Base-by-base conservation (phyloP, 2,888 invertebrate species). In the Dolichopus griseipennis region DNA sequence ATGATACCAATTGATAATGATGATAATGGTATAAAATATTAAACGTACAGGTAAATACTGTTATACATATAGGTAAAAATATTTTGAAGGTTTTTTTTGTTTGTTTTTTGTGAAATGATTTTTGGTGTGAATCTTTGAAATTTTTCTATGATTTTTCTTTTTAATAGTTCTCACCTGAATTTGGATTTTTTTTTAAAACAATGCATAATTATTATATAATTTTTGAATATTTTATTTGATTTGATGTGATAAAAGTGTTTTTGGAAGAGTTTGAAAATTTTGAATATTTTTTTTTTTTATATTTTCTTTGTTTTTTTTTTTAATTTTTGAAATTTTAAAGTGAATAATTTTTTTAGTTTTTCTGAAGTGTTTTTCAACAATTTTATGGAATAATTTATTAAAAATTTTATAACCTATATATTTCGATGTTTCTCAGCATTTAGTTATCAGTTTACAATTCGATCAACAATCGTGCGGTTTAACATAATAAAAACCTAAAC, bases 361-460 rank as follows among this genome's bases (percentile, higher is more conserved):
- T 52, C 18, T 52, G 52, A 37, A 52, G 52, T 52, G 52, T 52
- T 52, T 52, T 52, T n/a, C 18, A 52, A n/a, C 37, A 8, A 37
- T 37, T 6, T 52, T 52, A 3, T 52, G 52, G 52, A 18, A 52
- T 37, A 12, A 10, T 37, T 8, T 37, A 52, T 52, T 6, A 52
- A 52, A 52, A 52, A 52, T 52, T 52, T 41, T 41, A 15, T 18
- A 52, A 52, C 52, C 52, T 52, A 52, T 52, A 52, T 52, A 52
- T 52, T 52, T 52, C n/a, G 52, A n/a, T 18, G 64, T 64, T 64
- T 37, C 34, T 64, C 33, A 64, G 20, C 15, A 64, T 6, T 64
- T n/a, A 64, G 64, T 34, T 37, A 64, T 64, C 64, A 64, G 64
- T 64, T 34, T 37, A 18, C 21, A 33, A 34, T 52, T 52, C 52